Evolutionary conservation across 2,113 vertebrate species (phyloP).

Genomic region (Microtus montanus): DNA sequence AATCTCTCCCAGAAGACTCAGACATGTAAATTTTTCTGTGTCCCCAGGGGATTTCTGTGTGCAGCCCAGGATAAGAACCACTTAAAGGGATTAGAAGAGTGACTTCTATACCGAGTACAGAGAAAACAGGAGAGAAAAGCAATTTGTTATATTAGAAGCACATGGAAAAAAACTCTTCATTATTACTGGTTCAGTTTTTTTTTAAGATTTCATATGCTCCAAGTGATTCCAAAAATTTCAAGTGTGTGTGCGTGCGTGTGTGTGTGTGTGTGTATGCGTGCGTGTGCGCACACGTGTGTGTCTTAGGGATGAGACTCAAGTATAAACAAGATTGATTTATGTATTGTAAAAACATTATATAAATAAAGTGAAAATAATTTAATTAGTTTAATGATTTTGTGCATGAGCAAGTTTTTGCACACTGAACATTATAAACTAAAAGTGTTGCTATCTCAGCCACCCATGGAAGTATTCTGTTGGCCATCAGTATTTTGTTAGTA

Average conservation of each 20-base stretch:
- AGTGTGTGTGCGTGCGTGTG: background rate
- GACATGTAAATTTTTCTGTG: background rate
- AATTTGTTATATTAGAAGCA: background rate
- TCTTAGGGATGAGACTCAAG: background rate
- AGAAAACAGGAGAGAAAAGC: background rate
- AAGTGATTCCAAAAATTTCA: background rate
- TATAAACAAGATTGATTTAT: background rate
- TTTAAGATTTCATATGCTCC: background rate
- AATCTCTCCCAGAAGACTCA: background rate
- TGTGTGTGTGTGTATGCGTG: background rate
- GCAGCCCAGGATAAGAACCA: background rate
- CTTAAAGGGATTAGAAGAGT: conserved; percentile 4
- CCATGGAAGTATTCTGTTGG: background rate
- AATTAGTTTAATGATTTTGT: background rate
- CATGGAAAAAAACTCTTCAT: background rate
- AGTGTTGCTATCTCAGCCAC: background rate
- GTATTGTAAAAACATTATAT: too few species aligned
- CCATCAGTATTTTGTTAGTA: background rate
- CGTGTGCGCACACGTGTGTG: background rate
- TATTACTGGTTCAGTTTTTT: background rate
- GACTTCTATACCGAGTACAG: background rate
- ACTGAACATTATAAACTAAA: background rate
- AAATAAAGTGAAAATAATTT: background rate
- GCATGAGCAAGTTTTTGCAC: too few species aligned
- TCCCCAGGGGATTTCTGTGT: background rate